Evolutionary conservation across 92 coral and sea anemone genomes (phyloP), one percentile per base, ranked within the genome.

Genomic region (Chrysogorgia sp.): DNA sequence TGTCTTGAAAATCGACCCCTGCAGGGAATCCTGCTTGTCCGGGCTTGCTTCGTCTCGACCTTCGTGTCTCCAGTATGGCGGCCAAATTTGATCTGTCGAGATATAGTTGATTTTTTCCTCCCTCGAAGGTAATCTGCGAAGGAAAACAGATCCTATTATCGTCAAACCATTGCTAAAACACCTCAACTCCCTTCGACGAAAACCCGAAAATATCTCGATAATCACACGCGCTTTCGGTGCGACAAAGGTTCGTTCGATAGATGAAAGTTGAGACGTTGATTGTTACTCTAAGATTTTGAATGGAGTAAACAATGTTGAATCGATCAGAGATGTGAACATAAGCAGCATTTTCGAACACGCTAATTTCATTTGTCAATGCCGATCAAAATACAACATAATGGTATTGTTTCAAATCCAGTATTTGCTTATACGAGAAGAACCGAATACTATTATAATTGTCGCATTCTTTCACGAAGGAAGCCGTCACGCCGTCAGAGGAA

Each of bases 81-180:
- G 37, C 9, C 2, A 22, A 72, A 72, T 34, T 72, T 72, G 10
- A 72, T 72, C 34, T 53, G 8, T 29, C 79, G 58, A 10, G 79
- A 72, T 0, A 65, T 71, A n/a, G 31, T 14, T 17, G 64, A 31
- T 23, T 59, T 33, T 37, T 72, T 72, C 43, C 35, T 72, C n/a
- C 63, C 64, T 20, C 65, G 79, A 40, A 72, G 58, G 35, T 52
- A 72, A 56, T 72, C 79, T 72, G 21, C 20, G 1, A 30, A 55
- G 33, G 24, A 71, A 55, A 45, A 0, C n/a, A 30, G 24, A 20
- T n/a, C 1, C 13, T 21, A 28, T 65, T 65, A 22, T 26, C 4
- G 10, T 37, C 14, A 43, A 43, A 25, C 33, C 5, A 40, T 19
- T 12, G 8, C 17, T 47, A 69, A n/a, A 21, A 47, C 35, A 48